Percentiles rank a stretch among this genome's conserved stretches.
phyloP scores from a whole-genome alignment of 1,140 invertebrate species.

The Formica selysi region DNA sequence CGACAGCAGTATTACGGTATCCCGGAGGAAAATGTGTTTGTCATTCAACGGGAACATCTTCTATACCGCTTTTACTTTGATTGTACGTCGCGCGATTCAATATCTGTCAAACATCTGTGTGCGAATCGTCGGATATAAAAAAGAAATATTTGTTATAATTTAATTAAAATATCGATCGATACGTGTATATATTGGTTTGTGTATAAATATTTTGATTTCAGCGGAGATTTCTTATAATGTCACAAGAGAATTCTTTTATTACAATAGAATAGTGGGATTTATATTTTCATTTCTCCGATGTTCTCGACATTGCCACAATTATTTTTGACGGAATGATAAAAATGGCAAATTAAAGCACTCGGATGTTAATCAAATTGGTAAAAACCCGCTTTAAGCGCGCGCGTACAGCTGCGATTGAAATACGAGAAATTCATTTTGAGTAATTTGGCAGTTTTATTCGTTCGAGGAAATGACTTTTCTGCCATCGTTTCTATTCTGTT shows the following conservation, averaged over 20 bases:
- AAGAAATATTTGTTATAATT: background rate
- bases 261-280: background rate
- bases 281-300: background rate
- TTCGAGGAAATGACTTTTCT: slow-evolving; percentile 60
- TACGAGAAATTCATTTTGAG: slow-evolving; percentile 56
- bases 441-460: slow-evolving; percentile 60
- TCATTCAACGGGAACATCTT: background rate
- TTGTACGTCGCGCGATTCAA: background rate
- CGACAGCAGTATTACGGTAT: slow-evolving; percentile 31
- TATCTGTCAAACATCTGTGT: background rate
- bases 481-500: slow-evolving; percentile 42
- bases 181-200: background rate
- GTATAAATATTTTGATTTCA: background rate
- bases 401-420: slow-evolving; percentile 7
- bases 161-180: background rate
- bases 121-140: background rate
- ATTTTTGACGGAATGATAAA: slow-evolving; percentile 26
- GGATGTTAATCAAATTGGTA: slow-evolving; percentile 42
- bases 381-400: slow-evolving; percentile 5
- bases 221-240: background rate
- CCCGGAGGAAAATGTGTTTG: slow-evolving; percentile 3
- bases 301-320: background rate
- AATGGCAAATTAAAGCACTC: slow-evolving; percentile 52
- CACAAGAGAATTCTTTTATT: background rate
- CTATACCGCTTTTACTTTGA: slow-evolving; percentile 28